A percentile compares a stretch with the other conserved stretches of the same genome.
phyloP scores from a whole-genome alignment of 2,888 invertebrate genomes.

The Hermodice carunculata region DNA sequence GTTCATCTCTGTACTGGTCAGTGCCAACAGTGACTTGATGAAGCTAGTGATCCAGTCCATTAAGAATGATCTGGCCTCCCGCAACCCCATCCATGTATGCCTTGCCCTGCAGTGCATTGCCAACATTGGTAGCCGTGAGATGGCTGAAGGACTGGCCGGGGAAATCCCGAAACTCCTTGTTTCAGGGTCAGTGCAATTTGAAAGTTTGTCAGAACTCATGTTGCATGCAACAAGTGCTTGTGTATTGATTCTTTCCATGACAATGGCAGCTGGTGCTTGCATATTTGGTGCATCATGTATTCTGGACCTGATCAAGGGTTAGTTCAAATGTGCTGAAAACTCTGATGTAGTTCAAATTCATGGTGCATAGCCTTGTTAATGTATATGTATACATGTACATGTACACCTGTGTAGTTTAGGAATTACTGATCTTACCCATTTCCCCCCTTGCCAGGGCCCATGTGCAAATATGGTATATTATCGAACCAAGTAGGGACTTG shows the following conservation, averaged over 20 bases:
- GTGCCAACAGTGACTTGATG: slow-evolving; percentile 98
- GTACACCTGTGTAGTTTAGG: too few relatives aligned
- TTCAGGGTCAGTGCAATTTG: slow-evolving; percentile 80
- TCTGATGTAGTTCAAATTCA: too few relatives aligned
- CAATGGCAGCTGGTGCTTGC: too few relatives aligned
- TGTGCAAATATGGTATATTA: too few relatives aligned
- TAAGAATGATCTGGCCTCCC: slow-evolving; percentile 94
- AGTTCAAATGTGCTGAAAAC: too few relatives aligned
- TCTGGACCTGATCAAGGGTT: not conserved
- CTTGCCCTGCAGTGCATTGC: slow-evolving; percentile 99
- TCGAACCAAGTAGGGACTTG: too few relatives aligned
- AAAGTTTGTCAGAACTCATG: not conserved
- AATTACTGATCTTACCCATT: too few relatives aligned
- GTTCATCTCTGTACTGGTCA: slow-evolving; percentile 99
- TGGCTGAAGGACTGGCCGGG: slow-evolving; percentile 99
- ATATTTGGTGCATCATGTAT: not conserved
- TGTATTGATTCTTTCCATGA: too few relatives aligned
- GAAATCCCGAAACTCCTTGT: slow-evolving; percentile 99
- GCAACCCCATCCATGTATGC: slow-evolving; percentile 98
- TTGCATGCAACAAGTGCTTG: not conserved
- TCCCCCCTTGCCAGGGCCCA: too few relatives aligned
- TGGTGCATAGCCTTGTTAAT: too few relatives aligned
- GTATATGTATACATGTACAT: too few relatives aligned
- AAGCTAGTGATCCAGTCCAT: slow-evolving; percentile 99
- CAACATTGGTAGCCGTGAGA: slow-evolving; percentile 98